Conservation (phyloP, 2,888 invertebrate genomes). For the Calameuta filiformis region DNA sequence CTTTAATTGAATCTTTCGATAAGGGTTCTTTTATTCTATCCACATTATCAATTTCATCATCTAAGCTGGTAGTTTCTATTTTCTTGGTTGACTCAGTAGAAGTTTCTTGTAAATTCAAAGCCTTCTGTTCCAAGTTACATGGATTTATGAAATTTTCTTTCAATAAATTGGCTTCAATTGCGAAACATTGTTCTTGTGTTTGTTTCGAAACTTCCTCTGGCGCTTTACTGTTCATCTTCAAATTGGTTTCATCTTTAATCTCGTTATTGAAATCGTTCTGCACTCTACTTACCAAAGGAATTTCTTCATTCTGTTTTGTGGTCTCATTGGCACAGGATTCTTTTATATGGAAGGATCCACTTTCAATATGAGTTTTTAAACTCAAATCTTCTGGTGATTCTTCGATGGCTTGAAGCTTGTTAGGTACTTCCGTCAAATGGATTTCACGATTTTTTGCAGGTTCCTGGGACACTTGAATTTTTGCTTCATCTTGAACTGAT, state of each 20-base stretch:
- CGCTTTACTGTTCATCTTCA: not conserved
- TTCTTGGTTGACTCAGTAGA: not conserved
- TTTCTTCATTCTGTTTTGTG: not conserved
- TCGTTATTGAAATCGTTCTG: not conserved
- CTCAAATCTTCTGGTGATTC: not conserved
- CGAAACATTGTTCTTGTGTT: not conserved
- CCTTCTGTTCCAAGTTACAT: not conserved
- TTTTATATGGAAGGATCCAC: not conserved
- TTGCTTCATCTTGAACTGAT: not conserved
- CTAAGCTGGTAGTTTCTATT: not conserved
- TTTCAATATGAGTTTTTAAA: not conserved
- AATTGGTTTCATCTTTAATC: not conserved
- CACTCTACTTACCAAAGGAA: not conserved
- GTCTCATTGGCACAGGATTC: not conserved
- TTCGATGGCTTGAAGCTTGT: not conserved
- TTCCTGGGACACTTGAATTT: constrained; percentile 2
- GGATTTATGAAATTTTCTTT: not conserved
- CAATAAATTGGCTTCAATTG: not conserved
- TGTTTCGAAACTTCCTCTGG: not conserved
- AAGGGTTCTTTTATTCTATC: constrained; percentile 3
- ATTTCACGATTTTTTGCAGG: not conserved
- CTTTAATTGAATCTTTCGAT: constrained; percentile 8
- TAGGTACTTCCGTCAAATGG: not conserved
- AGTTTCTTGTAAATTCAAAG: not conserved
- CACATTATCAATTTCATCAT: not conserved